phyloP scores from a whole-genome alignment of 2,113 vertebrate species.

The Oophaga pumilio region DNA sequence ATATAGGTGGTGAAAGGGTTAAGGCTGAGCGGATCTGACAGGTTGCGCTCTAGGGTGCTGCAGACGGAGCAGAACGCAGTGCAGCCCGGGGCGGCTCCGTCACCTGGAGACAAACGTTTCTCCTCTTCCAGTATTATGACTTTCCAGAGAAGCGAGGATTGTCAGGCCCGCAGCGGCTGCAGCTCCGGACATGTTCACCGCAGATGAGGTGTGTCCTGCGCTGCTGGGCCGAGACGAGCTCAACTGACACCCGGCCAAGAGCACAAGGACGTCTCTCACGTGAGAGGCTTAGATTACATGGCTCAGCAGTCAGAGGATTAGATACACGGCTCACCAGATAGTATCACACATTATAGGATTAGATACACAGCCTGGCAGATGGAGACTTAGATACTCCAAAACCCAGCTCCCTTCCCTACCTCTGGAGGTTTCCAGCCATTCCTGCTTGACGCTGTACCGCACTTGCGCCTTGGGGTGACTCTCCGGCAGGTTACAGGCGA shows the following conservation, averaged over 20 bases:
- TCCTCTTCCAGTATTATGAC: constrained; percentile 13
- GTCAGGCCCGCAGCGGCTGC: constrained; percentile 18
- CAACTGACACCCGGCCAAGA: not conserved
- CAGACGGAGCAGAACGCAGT: not conserved
- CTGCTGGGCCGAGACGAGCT: not conserved
- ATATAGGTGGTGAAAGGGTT: not conserved
- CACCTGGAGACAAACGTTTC: not conserved
- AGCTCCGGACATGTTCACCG: constrained; percentile 46
- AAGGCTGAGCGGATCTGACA: not conserved
- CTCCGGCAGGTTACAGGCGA: constrained; percentile 93
- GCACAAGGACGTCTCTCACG: not conserved
- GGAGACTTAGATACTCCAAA: not conserved
- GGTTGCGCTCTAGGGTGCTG: not conserved
- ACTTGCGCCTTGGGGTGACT: constrained; percentile 97
- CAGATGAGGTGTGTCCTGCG: constrained; percentile 19
- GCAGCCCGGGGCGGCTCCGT: not conserved
- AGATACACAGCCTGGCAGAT: not conserved
- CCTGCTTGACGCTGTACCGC: constrained; percentile 96
- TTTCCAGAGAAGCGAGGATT: not conserved
- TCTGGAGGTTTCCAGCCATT: constrained; percentile 95
- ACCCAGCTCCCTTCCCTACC: constrained; percentile 68
- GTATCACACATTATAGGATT: not conserved
- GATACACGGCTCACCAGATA: not conserved
- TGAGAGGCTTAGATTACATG: not conserved
- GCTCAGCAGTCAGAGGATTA: not conserved